Conservation (phyloP, 2,888 invertebrate species). For the Psococerastis gibbosa region DNA sequence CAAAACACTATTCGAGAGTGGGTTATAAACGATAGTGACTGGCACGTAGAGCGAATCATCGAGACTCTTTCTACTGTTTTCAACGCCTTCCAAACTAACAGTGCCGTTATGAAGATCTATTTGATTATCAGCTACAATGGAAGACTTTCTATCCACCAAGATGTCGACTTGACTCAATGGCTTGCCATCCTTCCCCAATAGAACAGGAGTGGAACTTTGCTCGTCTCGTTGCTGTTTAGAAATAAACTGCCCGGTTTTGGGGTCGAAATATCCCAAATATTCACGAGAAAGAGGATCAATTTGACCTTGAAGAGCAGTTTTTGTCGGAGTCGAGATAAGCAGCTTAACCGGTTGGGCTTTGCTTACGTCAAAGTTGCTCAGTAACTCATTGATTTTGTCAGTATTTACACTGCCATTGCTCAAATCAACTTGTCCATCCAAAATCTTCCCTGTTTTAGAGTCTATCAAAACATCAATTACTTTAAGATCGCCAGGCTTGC, state of each 20-base stretch:
- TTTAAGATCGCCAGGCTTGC: neutral
- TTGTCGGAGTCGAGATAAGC: neutral
- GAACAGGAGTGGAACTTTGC: neutral
- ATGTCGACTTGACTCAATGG: neutral
- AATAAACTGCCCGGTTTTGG: slow-evolving; percentile 3
- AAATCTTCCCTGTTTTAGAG: slow-evolving; percentile 30
- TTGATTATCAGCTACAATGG: neutral
- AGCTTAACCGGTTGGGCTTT: slow-evolving; percentile 1
- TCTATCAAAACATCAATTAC: slow-evolving; percentile 14
- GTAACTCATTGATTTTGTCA: slow-evolving; percentile 7
- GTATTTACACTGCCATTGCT: slow-evolving; percentile 13
- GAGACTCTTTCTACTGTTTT: neutral
- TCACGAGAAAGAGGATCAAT: slow-evolving; percentile 39
- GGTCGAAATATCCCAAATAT: slow-evolving; percentile 12
- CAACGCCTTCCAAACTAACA: neutral
- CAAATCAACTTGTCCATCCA: slow-evolving; percentile 27
- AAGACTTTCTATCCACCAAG: neutral
- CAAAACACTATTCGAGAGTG: neutral
- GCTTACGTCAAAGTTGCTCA: neutral
- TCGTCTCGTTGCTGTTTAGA: neutral
- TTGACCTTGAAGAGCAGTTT: slow-evolving; percentile 38
- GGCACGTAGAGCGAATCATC: neutral
- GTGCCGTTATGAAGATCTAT: slow-evolving; percentile 4
- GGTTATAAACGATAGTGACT: neutral
- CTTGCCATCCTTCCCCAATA: neutral